Conservation (phyloP, 1,140 invertebrate genomes). For the Heliconius eleuchia region DNA sequence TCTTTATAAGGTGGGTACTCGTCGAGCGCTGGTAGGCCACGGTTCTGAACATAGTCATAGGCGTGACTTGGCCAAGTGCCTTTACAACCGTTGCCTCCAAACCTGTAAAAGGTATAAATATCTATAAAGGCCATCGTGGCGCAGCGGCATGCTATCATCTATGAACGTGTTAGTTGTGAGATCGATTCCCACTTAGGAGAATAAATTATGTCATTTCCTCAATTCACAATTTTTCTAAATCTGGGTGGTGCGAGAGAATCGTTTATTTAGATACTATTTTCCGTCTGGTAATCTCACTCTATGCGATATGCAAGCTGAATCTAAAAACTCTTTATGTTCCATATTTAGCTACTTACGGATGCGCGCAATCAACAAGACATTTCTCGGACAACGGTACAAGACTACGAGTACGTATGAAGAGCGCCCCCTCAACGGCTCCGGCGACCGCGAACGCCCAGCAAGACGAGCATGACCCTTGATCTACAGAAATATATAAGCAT, state of each 20-base stretch:
- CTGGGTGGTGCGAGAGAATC: too few species aligned
- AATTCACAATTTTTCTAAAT: too few species aligned
- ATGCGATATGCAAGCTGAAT: too few species aligned
- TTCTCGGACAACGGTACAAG: slow-evolving; percentile 60
- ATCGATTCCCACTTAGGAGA: too few species aligned
- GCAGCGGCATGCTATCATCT: too few species aligned
- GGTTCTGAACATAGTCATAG: slow-evolving; percentile 53
- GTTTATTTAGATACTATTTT: too few species aligned
- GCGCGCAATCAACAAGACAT: slow-evolving; percentile 60
- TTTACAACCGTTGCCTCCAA: slow-evolving; percentile 51
- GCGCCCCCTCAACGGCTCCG: slow-evolving; percentile 89
- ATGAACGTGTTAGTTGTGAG: too few species aligned
- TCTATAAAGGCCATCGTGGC: too few species aligned
- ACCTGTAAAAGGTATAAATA: slow-evolving; percentile 35
- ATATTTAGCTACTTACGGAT: slow-evolving; percentile 45
- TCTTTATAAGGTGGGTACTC: slow-evolving; percentile 56
- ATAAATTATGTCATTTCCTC: too few species aligned
- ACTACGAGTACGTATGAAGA: slow-evolving; percentile 49
- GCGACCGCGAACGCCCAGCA: slow-evolving; percentile 83
- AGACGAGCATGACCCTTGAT: slow-evolving; percentile 57
- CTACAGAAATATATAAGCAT: slow-evolving; percentile 34
- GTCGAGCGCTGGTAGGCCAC: slow-evolving; percentile 53
- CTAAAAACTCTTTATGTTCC: too few species aligned
- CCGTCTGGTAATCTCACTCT: too few species aligned
- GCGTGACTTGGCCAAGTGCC: slow-evolving; percentile 61